A percentile compares a stretch with the other conserved stretches of the same genome.
Conservation (phyloP, 2,797 vertebrate species). For the Molossus molossus region DNA sequence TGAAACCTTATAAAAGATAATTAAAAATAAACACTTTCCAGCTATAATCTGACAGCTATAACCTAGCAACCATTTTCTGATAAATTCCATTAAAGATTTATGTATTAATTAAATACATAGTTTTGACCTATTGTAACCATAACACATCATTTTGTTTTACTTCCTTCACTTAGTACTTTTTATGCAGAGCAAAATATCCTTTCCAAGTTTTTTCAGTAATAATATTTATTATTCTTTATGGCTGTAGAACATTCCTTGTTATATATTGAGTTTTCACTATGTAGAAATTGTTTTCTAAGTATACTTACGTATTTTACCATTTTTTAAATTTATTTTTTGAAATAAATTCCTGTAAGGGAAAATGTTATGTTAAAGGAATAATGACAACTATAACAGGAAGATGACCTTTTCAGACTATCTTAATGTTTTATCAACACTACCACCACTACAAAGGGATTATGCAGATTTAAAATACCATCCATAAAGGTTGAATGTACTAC, state of each 20-base stretch:
- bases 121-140: constrained; percentile 26
- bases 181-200: not conserved
- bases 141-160: constrained; percentile 42
- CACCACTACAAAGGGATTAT: not conserved
- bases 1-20: not conserved
- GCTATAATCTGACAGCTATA: constrained; percentile 4
- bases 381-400: not conserved
- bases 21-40: constrained; percentile 36
- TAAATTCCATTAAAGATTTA: constrained; percentile 52
- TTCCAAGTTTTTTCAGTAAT: not conserved
- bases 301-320: constrained; percentile 3
- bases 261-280: constrained; percentile 2
- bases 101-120: not conserved
- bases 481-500: not conserved
- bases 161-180: constrained; percentile 19
- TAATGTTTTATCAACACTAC: not conserved
- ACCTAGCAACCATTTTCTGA: not conserved
- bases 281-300: constrained; percentile 23
- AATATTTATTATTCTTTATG: not conserved
- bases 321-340: constrained; percentile 2
- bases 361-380: not conserved
- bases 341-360: constrained; percentile 20
- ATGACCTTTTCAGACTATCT: not conserved
- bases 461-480: not conserved
- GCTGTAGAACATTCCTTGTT: not conserved